These are phyloP conservation scores for Callimorpha dominula DNA, from an alignment of 2,888 invertebrate species.

Conservation along the genomic window DNA sequence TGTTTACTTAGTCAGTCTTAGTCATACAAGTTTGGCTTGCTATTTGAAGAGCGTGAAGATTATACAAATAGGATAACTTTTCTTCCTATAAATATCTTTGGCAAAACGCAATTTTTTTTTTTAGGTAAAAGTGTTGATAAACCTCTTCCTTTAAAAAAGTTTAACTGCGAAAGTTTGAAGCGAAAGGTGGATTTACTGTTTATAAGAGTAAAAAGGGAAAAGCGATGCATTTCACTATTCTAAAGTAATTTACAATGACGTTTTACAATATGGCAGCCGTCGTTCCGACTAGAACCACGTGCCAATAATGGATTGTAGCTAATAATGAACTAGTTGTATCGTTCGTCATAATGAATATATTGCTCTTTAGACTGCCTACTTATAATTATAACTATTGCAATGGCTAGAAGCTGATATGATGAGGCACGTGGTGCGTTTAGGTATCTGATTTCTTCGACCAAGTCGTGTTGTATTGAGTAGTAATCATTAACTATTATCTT, in stretches of 20 bases:
- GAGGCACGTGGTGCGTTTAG: not conserved
- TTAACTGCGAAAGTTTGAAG: not conserved
- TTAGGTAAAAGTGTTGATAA: not conserved
- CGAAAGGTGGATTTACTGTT: not conserved
- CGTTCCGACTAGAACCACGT: not conserved
- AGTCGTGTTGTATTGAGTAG: constrained; percentile 32
- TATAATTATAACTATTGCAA: constrained; percentile 2
- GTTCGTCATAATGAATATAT: not conserved
- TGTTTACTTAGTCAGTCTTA: no score
- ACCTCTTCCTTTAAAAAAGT: not conserved
- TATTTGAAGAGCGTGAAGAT: no score
- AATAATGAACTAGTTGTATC: not conserved
- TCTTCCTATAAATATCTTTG: no score
- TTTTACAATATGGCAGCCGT: not conserved
- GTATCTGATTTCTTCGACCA: constrained; percentile 50
- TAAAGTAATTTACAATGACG: not conserved
- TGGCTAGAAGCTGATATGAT: not conserved
- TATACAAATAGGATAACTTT: no score
- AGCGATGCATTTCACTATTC: not conserved
- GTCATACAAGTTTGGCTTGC: no score
- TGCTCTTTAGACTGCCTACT: constrained; percentile 5
- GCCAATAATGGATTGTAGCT: not conserved
- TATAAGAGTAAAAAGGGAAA: not conserved
- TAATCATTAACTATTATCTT: constrained; percentile 36
- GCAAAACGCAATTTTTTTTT: no score